A percentile compares a stretch with the other conserved stretches of the same genome.
These are phyloP conservation scores for Onychomys arenicola DNA, from an alignment of 2,797 vertebrate genomes.

Conservation along the genomic window DNA sequence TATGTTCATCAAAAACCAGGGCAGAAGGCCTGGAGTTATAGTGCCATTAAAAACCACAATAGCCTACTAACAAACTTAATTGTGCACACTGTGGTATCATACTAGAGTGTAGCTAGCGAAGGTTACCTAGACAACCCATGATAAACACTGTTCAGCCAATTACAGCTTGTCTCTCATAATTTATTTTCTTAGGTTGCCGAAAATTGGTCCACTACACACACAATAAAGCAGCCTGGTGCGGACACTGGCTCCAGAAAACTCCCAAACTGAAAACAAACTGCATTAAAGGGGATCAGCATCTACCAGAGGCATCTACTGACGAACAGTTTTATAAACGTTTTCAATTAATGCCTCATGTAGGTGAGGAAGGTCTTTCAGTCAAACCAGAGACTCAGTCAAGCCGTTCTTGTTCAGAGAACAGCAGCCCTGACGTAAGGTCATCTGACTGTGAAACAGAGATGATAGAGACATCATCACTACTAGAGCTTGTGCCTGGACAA, in stretches of 20 bases:
- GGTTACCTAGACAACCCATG: background rate
- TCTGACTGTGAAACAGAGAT: background rate
- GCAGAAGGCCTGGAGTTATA: background rate
- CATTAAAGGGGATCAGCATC: background rate
- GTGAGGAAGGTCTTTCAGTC: background rate
- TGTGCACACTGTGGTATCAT: background rate
- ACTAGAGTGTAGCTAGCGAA: background rate
- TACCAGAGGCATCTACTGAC: background rate
- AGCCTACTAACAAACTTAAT: background rate
- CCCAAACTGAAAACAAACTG: too few relatives aligned
- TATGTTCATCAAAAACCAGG: background rate
- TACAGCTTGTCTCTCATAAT: background rate
- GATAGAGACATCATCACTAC: background rate
- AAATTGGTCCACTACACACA: background rate
- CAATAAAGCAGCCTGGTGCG: background rate
- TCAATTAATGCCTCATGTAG: background rate
- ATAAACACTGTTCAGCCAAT: background rate
- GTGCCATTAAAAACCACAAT: background rate
- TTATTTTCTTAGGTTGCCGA: background rate
- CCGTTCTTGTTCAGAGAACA: background rate
- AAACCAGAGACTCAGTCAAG: background rate
- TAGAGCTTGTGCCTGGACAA: background rate
- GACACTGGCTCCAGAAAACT: background rate
- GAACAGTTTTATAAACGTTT: background rate
- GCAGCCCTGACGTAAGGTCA: background rate